Evolutionary conservation across 1,140 invertebrate species (phyloP).

Genomic region (Pseudomyrmex dendroicus): DNA sequence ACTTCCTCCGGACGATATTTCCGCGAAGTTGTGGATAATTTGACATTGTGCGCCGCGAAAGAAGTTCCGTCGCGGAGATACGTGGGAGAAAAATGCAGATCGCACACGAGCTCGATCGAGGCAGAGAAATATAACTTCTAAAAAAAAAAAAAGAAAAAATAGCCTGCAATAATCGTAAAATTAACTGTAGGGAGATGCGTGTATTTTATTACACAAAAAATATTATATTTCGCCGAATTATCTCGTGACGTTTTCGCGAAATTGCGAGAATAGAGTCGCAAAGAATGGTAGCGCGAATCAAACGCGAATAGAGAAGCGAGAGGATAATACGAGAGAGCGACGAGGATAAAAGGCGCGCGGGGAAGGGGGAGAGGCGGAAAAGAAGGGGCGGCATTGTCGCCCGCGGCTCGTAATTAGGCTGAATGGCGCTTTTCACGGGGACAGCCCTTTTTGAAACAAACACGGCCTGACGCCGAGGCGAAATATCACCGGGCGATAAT

Average conservation of each 20-base stretch:
- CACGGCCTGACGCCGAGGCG: conserved; percentile 60
- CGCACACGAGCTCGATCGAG: neutral
- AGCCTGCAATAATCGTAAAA: too few species aligned
- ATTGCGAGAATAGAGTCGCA: conserved; percentile 21
- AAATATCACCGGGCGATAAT: conserved; percentile 73
- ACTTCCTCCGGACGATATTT: conserved; percentile 40
- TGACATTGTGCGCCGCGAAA: conserved; percentile 30
- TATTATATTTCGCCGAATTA: conserved; percentile 1
- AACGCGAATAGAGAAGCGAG: neutral
- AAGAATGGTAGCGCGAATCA: conserved; percentile 31
- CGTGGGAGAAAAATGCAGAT: neutral
- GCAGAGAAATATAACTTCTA: neutral
- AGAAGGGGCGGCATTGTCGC: conserved; percentile 68
- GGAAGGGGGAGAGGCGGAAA: neutral
- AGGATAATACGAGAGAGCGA: conserved; percentile 28
- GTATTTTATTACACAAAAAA: conserved; percentile 1
- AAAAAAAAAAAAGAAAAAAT: too few species aligned
- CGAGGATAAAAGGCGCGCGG: neutral
- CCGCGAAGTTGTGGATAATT: conserved; percentile 29
- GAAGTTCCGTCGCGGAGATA: neutral
- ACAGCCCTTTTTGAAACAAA: conserved; percentile 70
- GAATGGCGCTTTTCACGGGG: conserved; percentile 71
- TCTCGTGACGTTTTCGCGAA: neutral
- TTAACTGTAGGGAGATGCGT: too few species aligned
- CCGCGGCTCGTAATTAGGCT: conserved; percentile 70